These are phyloP conservation scores for Listronotus oregonensis DNA, from an alignment of 1,140 invertebrate species.

Conservation along the genomic window DNA sequence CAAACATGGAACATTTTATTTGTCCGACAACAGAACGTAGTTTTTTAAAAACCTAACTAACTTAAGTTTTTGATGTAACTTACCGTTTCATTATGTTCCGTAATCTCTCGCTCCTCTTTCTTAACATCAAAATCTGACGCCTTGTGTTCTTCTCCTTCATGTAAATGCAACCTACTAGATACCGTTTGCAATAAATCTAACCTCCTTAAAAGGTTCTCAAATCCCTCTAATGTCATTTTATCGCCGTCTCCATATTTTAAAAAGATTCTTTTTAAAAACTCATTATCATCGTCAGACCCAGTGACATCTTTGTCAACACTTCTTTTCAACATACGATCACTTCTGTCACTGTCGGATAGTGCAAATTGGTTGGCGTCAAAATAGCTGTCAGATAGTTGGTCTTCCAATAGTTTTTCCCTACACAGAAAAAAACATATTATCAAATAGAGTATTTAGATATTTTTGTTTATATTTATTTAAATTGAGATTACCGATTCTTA, in stretches of 20 bases:
- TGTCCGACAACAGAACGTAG: too few relatives aligned
- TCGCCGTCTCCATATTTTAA: constrained; percentile 62
- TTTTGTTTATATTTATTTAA: too few relatives aligned
- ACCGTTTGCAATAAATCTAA: constrained; percentile 59
- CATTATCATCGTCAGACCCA: constrained; percentile 18
- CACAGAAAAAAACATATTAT: background rate
- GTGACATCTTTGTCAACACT: constrained; percentile 6
- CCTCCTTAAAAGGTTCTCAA: constrained; percentile 67
- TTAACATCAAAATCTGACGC: constrained; percentile 10
- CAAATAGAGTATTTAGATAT: too few relatives aligned
- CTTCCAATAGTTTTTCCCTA: constrained; percentile 9
- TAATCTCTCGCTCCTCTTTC: constrained; percentile 32
- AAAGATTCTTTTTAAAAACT: constrained; percentile 57
- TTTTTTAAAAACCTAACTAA: too few relatives aligned
- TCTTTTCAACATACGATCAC: constrained; percentile 4
- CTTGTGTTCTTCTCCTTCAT: constrained; percentile 24
- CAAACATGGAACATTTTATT: too few relatives aligned
- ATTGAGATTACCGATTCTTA: too few relatives aligned
- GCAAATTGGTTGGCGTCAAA: constrained; percentile 6
- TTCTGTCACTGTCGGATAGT: constrained; percentile 1
- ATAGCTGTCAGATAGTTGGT: background rate
- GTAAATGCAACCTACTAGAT: constrained; percentile 58
- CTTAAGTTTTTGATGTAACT: constrained; percentile 48
- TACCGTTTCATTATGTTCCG: constrained; percentile 58
- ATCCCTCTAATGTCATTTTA: constrained; percentile 68